Evolutionary conservation across 2,888 invertebrate genomes (phyloP), one percentile per base, ranked within the genome.

Genomic region (Agrochola macilenta): DNA sequence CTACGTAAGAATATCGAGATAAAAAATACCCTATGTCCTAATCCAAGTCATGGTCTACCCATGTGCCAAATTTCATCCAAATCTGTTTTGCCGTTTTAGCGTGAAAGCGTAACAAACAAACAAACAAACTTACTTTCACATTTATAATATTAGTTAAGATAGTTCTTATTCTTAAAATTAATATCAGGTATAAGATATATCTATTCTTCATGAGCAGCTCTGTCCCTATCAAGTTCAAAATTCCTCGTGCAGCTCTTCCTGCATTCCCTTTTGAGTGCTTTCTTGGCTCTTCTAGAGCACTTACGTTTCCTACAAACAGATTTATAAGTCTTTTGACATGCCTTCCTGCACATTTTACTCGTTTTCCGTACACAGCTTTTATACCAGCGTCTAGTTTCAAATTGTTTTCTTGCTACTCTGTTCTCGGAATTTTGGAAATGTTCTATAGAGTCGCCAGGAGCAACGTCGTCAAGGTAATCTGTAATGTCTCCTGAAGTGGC

Each of bases 321-420:
- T 12, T 71, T 87, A 17, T 43, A 83, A 0, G 83, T 86, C 9
- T 9, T 85, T 20, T 9, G 14, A 14, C 87, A 87, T 2, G 87
- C 75, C 7, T 70, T 76, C 2, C 7, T 46, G 46, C 87, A 87
- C 39, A 63, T 30, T 23, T 66, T 87, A 20, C 35, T 60, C 0
- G 74, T 72, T 78, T 76, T 87, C 1, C 64, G 73, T 0, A 68
- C 0, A 58, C 86, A 85, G 11, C 14, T 66, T 9, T 12, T 52
- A 17, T 57, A 30, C 75, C 77, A 76, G 1, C 77, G 69, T 11
- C 87, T 76, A 8, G 74, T 23, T 52, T 85, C 78, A 14, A 66
- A 57, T 11, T n/a, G 14, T 8, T 5, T 54, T 39, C 52, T 52
- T 54, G 8, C 0, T 20, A 12, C 26, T 63, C 58, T 69, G 2